phyloP scores from a whole-genome alignment of 2,888 invertebrate genomes.

The Eilema griseolum region DNA sequence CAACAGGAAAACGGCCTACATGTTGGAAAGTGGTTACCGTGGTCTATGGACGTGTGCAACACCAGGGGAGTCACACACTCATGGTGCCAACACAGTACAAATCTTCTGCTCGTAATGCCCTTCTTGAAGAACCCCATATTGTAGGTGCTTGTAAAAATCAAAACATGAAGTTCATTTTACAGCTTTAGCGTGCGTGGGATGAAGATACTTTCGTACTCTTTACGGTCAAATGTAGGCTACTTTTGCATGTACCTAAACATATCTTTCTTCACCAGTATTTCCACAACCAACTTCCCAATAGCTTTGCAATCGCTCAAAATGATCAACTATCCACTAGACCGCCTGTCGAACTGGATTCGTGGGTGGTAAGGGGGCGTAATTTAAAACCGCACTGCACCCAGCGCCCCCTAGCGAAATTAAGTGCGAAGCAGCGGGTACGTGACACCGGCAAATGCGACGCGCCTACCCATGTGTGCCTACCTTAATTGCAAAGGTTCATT shows the following conservation, averaged over 20 bases:
- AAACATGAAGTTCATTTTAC: no score
- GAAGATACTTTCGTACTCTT: no score
- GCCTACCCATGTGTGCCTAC: constrained; percentile 77
- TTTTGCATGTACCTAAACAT: neutral
- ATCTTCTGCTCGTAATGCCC: no score
- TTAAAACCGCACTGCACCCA: constrained; percentile 78
- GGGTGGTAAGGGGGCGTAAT: constrained; percentile 72
- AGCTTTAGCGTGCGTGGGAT: no score
- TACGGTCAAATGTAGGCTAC: no score
- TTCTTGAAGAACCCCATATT: no score
- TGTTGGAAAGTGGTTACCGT: no score
- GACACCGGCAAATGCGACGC: constrained; percentile 83
- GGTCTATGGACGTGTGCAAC: no score
- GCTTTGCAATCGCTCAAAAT: constrained; percentile 32
- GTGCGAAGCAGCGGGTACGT: constrained; percentile 81
- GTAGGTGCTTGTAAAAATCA: no score
- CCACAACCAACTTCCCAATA: constrained; percentile 8
- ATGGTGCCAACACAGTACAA: no score
- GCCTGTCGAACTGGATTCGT: constrained; percentile 67
- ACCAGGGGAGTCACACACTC: no score
- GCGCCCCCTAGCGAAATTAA: constrained; percentile 78
- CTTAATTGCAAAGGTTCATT: constrained; percentile 83
- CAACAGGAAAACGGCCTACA: no score
- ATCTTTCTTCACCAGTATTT: neutral
- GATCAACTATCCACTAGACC: constrained; percentile 51